Conservation (phyloP, 2,113 vertebrate species). For the Aviceda subcristata region DNA sequence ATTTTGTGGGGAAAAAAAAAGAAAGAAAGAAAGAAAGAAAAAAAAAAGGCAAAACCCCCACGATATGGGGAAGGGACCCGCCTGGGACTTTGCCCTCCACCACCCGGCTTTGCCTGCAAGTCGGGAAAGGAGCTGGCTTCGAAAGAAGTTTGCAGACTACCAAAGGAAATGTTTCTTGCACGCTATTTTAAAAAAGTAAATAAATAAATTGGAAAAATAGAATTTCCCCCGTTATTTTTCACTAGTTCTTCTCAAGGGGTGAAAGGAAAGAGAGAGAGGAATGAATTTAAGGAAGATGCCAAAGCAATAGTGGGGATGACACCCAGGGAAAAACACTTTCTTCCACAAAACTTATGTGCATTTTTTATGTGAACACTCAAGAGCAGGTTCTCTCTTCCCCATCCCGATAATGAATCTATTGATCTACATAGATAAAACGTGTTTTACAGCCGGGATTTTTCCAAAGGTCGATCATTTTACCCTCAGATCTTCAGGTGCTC, state of each 20-base stretch:
- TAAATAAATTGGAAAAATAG: not conserved
- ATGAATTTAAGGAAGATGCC: not conserved
- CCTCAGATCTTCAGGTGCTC: not conserved
- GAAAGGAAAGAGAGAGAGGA: not conserved
- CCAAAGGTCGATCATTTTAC: accelerated
- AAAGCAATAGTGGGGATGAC: not conserved
- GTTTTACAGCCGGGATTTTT: not conserved
- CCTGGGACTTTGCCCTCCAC: not conserved
- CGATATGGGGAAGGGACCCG: not conserved
- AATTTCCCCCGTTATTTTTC: accelerated
- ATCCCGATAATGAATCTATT: accelerated
- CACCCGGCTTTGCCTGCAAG: not conserved
- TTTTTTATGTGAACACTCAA: not conserved
- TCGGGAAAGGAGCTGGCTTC: not conserved
- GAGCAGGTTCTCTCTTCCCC: too few relatives aligned
- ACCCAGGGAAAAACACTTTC: not conserved
- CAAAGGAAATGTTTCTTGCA: not conserved
- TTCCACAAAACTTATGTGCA: accelerated
- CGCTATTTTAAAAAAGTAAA: too few relatives aligned
- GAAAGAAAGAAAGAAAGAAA: too few relatives aligned
- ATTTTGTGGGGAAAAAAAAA: not conserved
- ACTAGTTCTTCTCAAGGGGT: not conserved
- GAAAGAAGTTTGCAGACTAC: not conserved
- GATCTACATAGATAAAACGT: not conserved
- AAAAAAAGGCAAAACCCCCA: too few relatives aligned